Conservation (phyloP, 2,888 invertebrate genomes). For the Melipona beecheii region DNA sequence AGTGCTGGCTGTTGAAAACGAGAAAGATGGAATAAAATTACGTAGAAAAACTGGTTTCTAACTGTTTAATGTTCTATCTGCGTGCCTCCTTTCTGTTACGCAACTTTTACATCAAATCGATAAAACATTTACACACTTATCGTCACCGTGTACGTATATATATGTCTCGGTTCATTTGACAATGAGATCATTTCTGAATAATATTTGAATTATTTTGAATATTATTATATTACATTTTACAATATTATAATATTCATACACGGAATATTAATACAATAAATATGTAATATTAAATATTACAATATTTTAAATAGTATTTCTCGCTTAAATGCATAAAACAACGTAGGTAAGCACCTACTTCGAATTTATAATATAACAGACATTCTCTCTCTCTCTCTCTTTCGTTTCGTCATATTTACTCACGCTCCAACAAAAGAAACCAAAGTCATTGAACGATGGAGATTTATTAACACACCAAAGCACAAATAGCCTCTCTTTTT, state of each 20-base stretch:
- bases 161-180: background rate
- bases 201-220: background rate
- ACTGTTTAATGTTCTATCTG: background rate
- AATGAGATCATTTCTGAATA: slow-evolving; percentile 2
- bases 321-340: too few relatives aligned
- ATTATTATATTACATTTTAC: too few relatives aligned
- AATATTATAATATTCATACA: too few relatives aligned
- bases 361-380: background rate
- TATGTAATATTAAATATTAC: too few relatives aligned
- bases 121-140: slow-evolving; percentile 17
- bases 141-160: background rate
- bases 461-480: slow-evolving; percentile 30
- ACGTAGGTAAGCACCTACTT: background rate
- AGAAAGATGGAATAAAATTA: background rate
- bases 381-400: background rate
- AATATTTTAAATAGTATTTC: too few relatives aligned
- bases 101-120: background rate
- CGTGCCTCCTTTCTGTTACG: background rate
- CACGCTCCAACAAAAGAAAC: background rate
- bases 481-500: background rate
- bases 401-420: background rate
- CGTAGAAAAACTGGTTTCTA: background rate
- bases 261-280: too few relatives aligned
- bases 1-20: too few relatives aligned
- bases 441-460: slow-evolving; percentile 35